Evolutionary conservation across 2,888 invertebrate genomes (phyloP).

Genomic region (Xanthorhoe spadicearia): DNA sequence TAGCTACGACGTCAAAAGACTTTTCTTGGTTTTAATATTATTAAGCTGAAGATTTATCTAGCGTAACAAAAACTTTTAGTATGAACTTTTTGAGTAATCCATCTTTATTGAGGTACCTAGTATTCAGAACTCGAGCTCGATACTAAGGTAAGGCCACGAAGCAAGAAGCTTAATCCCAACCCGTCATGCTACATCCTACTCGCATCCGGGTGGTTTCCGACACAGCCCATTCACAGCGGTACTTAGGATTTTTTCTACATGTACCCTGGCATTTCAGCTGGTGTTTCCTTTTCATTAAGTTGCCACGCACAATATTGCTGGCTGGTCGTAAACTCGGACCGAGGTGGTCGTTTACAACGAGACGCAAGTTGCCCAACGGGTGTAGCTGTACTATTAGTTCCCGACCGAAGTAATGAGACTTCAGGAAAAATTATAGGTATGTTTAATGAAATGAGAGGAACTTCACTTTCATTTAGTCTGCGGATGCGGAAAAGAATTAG

Average conservation of each 20-base stretch:
- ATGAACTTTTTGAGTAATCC: not conserved
- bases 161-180: not conserved
- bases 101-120: not conserved
- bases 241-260: slow-evolving; percentile 54
- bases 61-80: not conserved
- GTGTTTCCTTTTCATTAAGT: slow-evolving; percentile 79
- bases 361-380: slow-evolving; percentile 52
- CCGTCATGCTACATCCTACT: slow-evolving; percentile 15
- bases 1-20: not conserved
- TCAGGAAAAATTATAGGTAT: slow-evolving; percentile 67
- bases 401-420: slow-evolving; percentile 68
- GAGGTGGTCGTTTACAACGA: slow-evolving; percentile 60
- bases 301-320: slow-evolving; percentile 79
- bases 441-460: slow-evolving; percentile 70
- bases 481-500: slow-evolving; percentile 45
- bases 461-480: slow-evolving; percentile 50
- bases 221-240: slow-evolving; percentile 34
- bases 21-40: not conserved
- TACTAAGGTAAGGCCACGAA: not conserved
- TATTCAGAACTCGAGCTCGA: not conserved
- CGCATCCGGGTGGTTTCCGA: slow-evolving; percentile 18
- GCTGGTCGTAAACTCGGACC: slow-evolving; percentile 71
- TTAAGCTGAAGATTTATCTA: not conserved
- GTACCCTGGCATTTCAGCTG: slow-evolving; percentile 55
- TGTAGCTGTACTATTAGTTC: slow-evolving; percentile 44